phyloP scores from a whole-genome alignment of 2,113 vertebrate species.

The Girardinichthys multiradiatus region DNA sequence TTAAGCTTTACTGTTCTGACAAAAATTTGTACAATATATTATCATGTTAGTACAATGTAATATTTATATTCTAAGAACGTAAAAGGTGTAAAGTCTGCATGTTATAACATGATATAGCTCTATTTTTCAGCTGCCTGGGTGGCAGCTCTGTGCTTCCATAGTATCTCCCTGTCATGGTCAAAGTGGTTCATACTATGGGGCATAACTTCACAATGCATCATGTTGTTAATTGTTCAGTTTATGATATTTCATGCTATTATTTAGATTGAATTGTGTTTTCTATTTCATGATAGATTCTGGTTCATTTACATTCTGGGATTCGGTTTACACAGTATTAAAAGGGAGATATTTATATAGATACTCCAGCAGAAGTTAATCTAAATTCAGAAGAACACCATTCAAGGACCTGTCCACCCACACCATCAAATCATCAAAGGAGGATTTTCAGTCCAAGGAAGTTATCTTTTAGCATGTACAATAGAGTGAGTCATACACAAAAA shows the following conservation, averaged over 20 bases:
- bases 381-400: constrained; percentile 46
- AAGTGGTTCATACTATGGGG: too few relatives aligned
- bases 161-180: too few relatives aligned
- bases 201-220: too few relatives aligned
- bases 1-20: too few relatives aligned
- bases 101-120: too few relatives aligned
- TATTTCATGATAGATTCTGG: constrained; percentile 4
- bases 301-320: neutral
- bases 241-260: neutral
- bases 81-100: too few relatives aligned
- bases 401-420: constrained; percentile 64
- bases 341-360: constrained; percentile 32
- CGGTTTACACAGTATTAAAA: neutral
- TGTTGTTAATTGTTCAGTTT: too few relatives aligned
- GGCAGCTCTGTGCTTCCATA: too few relatives aligned
- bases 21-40: too few relatives aligned
- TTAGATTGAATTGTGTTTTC: neutral
- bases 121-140: too few relatives aligned
- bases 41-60: too few relatives aligned
- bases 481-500: constrained; percentile 62
- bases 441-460: constrained; percentile 53
- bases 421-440: constrained; percentile 59
- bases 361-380: constrained; percentile 24
- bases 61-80: too few relatives aligned
- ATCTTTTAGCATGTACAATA: constrained; percentile 55